Conservation (phyloP, 1,140 invertebrate species). For the Tribolium castaneum region DNA sequence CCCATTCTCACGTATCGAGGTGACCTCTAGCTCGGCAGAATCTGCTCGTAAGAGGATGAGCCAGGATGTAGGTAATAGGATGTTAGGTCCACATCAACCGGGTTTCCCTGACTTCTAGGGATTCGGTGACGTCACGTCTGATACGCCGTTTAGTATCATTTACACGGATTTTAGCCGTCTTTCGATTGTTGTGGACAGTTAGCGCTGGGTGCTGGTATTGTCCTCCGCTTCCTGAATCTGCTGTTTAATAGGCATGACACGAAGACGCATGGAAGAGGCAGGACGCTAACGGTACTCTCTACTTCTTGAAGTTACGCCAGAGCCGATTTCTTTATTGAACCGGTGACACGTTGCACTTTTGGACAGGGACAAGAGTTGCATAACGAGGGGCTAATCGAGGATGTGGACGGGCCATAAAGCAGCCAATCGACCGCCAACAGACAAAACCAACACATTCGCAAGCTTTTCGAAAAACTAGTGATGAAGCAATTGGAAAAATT, state of each 20-base stretch:
- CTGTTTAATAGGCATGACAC: constrained; percentile 38
- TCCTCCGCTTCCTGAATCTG: constrained; percentile 39
- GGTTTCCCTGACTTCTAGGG: constrained; percentile 56
- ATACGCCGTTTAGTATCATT: constrained; percentile 48
- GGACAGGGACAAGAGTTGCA: not conserved
- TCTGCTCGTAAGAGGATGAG: constrained; percentile 56
- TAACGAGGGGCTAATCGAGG: not conserved
- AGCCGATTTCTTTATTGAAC: constrained; percentile 13
- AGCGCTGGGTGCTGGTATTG: constrained; percentile 33
- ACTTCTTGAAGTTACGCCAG: constrained; percentile 1
- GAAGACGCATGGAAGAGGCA: constrained; percentile 21
- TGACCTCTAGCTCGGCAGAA: constrained; percentile 30
- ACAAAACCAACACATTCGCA: no score
- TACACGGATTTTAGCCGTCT: constrained; percentile 18
- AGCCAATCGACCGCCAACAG: not conserved
- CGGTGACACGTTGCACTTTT: constrained; percentile 29
- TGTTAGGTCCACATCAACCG: constrained; percentile 57
- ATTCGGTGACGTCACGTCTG: constrained; percentile 46
- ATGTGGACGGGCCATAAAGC: not conserved
- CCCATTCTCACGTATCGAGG: not conserved
- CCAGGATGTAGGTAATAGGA: constrained; percentile 60
- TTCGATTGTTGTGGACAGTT: constrained; percentile 8
- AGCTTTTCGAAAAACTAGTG: no score
- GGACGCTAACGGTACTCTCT: constrained; percentile 42
- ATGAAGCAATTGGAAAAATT: no score